phyloP scores from a whole-genome alignment of 2,797 vertebrate species.

The Xiphorhynchus erythropygius region DNA sequence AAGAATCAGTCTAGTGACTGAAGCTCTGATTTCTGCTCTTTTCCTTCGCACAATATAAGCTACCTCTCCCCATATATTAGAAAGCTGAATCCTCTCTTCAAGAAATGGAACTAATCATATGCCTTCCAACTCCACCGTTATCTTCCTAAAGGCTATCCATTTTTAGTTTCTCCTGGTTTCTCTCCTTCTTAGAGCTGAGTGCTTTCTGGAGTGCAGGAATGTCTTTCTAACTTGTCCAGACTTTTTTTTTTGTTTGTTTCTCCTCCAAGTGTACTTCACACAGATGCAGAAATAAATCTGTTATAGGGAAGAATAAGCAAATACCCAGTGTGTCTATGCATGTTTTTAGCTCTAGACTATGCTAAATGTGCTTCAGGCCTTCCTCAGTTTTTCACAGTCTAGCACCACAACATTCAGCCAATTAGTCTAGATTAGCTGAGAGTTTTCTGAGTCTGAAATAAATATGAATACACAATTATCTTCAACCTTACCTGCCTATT shows the following conservation, averaged over 20 bases:
- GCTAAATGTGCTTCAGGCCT: background rate
- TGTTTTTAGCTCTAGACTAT: background rate
- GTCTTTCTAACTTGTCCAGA: constrained; percentile 8
- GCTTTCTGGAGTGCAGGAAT: constrained; percentile 5
- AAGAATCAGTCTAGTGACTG: constrained; percentile 29
- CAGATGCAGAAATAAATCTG: background rate
- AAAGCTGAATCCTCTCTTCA: constrained; percentile 13
- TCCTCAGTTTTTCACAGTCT: background rate
- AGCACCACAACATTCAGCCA: background rate
- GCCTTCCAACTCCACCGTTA: background rate
- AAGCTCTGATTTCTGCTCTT: background rate
- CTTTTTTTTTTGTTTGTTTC: background rate
- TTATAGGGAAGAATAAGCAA: background rate
- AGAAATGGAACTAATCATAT: background rate
- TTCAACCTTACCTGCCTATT: background rate
- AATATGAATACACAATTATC: background rate
- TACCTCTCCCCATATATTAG: background rate
- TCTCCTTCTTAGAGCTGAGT: background rate
- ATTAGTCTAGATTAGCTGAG: background rate
- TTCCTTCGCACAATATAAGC: background rate
- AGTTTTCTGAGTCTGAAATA: background rate
- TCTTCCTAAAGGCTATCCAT: background rate
- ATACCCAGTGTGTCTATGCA: background rate
- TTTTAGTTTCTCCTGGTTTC: background rate
- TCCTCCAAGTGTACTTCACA: background rate